Evolutionary conservation across 2,888 invertebrate species (phyloP).

Genomic region (Tetragonula carbonaria): DNA sequence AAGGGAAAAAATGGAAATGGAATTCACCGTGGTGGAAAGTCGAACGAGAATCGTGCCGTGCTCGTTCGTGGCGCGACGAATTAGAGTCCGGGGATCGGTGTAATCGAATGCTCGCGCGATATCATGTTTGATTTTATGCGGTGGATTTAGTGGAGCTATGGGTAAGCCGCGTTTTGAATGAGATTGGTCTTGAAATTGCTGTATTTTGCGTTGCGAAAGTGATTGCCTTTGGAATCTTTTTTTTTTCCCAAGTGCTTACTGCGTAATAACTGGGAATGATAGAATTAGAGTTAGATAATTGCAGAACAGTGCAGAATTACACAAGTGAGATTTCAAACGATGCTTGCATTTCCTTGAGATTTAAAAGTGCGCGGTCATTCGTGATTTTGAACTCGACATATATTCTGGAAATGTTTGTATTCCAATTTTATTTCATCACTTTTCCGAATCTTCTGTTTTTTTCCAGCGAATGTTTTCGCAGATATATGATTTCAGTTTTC

Average conservation of each 20-base stretch:
- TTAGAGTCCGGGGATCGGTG: slow-evolving; percentile 2
- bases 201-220: neutral
- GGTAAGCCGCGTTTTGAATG: neutral
- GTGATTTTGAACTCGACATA: neutral
- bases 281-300: neutral
- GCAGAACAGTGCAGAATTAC: no score
- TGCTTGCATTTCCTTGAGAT: neutral
- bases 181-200: neutral
- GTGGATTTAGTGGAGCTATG: neutral
- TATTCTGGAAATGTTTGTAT: neutral
- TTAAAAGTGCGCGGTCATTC: neutral
- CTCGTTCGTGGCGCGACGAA: slow-evolving; percentile 28
- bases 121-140: slow-evolving; percentile 21
- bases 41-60: neutral
- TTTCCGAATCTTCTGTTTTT: no score
- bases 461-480: no score
- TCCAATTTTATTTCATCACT: neutral
- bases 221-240: neutral
- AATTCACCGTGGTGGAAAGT: slow-evolving; percentile 6
- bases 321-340: no score
- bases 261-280: neutral
- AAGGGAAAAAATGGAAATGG: slow-evolving; percentile 20
- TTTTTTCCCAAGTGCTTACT: neutral
- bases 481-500: no score
- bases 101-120: slow-evolving; percentile 12